phyloP scores from a whole-genome alignment of 2,113 vertebrate genomes.

The Caretta caretta region DNA sequence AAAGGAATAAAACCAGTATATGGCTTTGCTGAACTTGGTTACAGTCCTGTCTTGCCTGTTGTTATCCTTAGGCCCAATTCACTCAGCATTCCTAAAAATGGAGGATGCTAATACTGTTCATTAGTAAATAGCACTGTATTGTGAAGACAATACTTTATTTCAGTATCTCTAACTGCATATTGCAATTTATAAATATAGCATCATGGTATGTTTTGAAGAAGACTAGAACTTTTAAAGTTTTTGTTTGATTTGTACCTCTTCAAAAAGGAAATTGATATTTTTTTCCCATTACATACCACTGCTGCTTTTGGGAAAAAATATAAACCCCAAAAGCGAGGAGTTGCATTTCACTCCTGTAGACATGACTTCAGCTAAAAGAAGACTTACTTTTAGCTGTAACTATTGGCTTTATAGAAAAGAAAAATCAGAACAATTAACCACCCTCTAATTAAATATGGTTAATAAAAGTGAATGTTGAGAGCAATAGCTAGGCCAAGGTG shows the following conservation, averaged over 20 bases:
- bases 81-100: background rate
- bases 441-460: no score
- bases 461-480: background rate
- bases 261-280: conserved; percentile 56
- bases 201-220: conserved; percentile 23
- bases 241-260: conserved; percentile 34
- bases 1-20: conserved; percentile 16
- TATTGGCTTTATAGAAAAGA: conserved; percentile 17
- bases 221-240: conserved; percentile 42
- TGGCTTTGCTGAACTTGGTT: background rate
- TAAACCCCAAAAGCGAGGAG: background rate
- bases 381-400: conserved; percentile 34
- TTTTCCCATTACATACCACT: conserved; percentile 51
- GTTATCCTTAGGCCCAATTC: background rate
- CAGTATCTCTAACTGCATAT: background rate
- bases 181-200: conserved; percentile 54
- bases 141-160: background rate
- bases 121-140: background rate
- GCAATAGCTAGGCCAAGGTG: background rate
- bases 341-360: conserved; percentile 53
- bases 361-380: conserved; percentile 36
- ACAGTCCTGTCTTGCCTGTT: background rate
- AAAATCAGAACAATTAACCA: background rate
- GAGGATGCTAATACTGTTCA: background rate
- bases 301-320: conserved; percentile 45